Evolutionary conservation across 2,888 invertebrate genomes (phyloP).

Genomic region (Stratiomys singularior): DNA sequence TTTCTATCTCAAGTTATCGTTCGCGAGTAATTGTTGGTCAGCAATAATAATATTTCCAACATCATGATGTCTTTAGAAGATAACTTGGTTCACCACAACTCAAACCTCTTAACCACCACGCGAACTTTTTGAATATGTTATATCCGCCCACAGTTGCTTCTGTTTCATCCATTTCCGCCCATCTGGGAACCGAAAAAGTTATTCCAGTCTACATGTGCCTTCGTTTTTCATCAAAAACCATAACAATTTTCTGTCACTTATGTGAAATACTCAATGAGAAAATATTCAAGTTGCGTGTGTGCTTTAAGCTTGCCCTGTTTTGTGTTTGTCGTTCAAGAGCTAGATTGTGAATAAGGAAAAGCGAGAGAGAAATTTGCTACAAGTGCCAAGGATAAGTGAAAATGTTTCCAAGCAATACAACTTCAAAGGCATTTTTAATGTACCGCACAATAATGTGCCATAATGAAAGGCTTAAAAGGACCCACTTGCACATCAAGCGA

Average conservation of each 20-base stretch:
- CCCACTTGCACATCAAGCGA: constrained; percentile 25
- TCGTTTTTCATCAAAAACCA: neutral
- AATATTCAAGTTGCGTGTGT: neutral
- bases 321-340: neutral
- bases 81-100: no score
- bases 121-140: no score
- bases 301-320: neutral
- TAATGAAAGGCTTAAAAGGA: constrained; percentile 26
- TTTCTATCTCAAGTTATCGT: no score
- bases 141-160: neutral
- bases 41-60: no score
- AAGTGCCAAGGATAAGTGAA: constrained; percentile 32
- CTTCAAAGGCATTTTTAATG: constrained; percentile 33
- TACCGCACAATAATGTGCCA: constrained; percentile 18
- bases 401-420: constrained; percentile 26
- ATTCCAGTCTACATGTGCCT: neutral
- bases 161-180: neutral
- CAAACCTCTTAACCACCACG: no score
- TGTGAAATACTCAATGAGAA: neutral
- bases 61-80: no score
- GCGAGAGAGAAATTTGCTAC: neutral
- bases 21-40: no score
- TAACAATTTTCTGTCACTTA: neutral
- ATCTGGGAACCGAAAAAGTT: neutral
- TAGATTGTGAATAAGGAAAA: neutral